Percentiles rank a stretch among this genome's conserved stretches.
These are phyloP conservation scores for Tachysurus fulvidraco DNA, from an alignment of 2,113 vertebrate genomes.

Conservation along the genomic window DNA sequence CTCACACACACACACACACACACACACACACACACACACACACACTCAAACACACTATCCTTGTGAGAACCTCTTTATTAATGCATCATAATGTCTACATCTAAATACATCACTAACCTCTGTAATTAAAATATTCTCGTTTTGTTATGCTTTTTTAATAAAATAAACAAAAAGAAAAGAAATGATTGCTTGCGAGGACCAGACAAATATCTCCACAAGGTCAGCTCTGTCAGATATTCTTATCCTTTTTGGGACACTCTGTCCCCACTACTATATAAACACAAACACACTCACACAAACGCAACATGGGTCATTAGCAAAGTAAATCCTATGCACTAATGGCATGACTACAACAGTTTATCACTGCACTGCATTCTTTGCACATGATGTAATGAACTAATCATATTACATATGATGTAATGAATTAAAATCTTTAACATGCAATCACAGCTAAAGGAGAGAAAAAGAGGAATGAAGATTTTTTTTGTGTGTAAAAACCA, in stretches of 20 bases:
- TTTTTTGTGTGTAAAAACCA: neutral
- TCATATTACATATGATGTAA: neutral
- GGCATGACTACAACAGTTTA: neutral
- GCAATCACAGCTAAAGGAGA: neutral
- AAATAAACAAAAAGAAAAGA: neutral
- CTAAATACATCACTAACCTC: neutral
- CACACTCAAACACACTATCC: neutral
- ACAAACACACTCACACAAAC: neutral
- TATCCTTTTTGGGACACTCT: neutral
- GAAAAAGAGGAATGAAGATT: neutral
- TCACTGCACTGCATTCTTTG: neutral
- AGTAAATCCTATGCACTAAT: neutral
- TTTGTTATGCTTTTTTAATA: neutral
- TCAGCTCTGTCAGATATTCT: neutral
- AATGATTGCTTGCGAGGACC: neutral
- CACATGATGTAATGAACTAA: neutral
- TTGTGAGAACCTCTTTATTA: neutral
- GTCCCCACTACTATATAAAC: neutral
- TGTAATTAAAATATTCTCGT: neutral
- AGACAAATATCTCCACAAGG: neutral
- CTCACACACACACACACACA: neutral
- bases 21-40: slow-evolving; percentile 1
- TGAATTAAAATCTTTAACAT: neutral
- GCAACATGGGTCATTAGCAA: neutral
- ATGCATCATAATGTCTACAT: neutral